These are phyloP conservation scores for Nebria brevicollis DNA, from an alignment of 2,888 invertebrate genomes.

Conservation along the genomic window DNA sequence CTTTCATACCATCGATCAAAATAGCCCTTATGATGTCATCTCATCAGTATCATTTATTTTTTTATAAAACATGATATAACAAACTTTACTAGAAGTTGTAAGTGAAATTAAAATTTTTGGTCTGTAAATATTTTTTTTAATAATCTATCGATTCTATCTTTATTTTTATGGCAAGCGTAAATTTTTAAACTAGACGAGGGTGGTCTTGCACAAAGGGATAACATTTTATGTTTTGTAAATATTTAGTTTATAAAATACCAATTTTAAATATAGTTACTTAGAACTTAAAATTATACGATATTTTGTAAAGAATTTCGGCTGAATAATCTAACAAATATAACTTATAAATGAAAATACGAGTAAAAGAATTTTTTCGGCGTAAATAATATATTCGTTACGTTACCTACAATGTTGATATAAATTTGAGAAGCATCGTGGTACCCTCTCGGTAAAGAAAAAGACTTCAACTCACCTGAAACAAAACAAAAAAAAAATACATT, in stretches of 20 bases:
- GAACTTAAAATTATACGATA: no score
- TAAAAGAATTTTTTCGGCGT: no score
- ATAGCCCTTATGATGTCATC: not conserved
- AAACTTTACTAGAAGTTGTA: not conserved
- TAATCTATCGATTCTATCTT: not conserved
- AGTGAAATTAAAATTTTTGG: not conserved
- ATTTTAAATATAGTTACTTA: not conserved
- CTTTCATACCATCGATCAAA: conserved; percentile 11
- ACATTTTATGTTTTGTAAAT: not conserved
- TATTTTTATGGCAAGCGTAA: not conserved
- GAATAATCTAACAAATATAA: no score
- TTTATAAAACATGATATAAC: not conserved
- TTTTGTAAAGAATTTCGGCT: no score
- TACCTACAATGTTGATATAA: conserved; percentile 32
- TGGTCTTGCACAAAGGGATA: not conserved
- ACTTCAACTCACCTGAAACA: conserved; percentile 71
- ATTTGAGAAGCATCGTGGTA: conserved; percentile 49
- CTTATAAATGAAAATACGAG: no score
- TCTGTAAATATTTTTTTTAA: no score
- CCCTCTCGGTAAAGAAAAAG: conserved; percentile 63
- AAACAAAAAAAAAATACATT: conserved; percentile 51
- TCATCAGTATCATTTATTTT: not conserved
- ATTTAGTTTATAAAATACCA: not conserved
- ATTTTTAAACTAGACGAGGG: not conserved
- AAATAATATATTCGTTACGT: not conserved